These are phyloP conservation scores for Phocides pigmalion DNA, from an alignment of 1,140 invertebrate species.

Conservation along the genomic window DNA sequence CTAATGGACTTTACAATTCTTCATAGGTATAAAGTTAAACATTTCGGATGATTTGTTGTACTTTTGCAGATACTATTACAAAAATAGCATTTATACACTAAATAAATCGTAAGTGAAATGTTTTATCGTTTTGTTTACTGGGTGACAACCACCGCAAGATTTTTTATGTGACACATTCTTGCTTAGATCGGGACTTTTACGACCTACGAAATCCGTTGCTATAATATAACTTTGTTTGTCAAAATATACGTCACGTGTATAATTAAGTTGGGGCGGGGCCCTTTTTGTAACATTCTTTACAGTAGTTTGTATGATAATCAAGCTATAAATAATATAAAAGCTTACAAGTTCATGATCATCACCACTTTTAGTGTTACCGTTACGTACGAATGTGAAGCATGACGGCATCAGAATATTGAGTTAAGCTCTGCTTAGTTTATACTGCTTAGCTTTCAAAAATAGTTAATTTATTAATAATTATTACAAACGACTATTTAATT, in stretches of 20 bases:
- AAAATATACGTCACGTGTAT: not conserved
- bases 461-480: too few species aligned
- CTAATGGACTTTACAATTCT: too few species aligned
- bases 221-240: not conserved
- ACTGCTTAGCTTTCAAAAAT: too few species aligned
- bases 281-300: not conserved
- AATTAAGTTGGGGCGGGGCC: not conserved
- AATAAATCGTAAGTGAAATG: conserved; percentile 38
- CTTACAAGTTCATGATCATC: too few species aligned
- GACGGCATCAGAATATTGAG: too few species aligned
- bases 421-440: too few species aligned
- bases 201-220: conserved; percentile 39
- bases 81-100: conserved; percentile 12
- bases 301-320: not conserved
- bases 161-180: conserved; percentile 55
- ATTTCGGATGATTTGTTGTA: not conserved
- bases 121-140: conserved; percentile 75
- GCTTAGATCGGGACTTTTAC: conserved; percentile 52
- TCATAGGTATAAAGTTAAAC: too few species aligned
- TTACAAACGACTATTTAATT: too few species aligned
- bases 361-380: too few species aligned
- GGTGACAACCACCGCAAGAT: conserved; percentile 47
- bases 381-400: too few species aligned
- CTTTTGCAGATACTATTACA: not conserved
- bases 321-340: not conserved